Conservation (phyloP, 2,888 invertebrate genomes). For the Eupithecia inturbata region DNA sequence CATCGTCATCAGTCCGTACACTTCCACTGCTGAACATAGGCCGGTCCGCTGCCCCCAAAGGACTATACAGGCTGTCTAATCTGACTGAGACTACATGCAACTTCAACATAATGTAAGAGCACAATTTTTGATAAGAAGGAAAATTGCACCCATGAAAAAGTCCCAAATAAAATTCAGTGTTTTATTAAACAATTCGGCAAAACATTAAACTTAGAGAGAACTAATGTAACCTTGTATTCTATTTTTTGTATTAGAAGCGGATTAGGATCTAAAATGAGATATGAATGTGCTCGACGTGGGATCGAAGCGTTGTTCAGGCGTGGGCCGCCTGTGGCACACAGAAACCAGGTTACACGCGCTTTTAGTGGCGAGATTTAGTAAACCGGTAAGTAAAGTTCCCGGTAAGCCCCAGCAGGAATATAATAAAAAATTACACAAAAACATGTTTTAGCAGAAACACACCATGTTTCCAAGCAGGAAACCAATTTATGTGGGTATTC, state of each 20-base stretch:
- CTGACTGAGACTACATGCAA: too few species aligned
- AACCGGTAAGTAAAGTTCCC: not conserved
- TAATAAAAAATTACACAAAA: not conserved
- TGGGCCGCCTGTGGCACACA: not conserved
- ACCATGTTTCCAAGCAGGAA: not conserved
- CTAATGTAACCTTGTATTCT: not conserved
- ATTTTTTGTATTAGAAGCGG: not conserved
- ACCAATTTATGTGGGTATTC: not conserved
- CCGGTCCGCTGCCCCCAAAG: too few species aligned
- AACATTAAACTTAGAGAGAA: not conserved
- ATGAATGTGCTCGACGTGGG: conserved; percentile 14
- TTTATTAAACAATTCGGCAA: not conserved
- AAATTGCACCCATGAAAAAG: too few species aligned
- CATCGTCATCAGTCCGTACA: too few species aligned
- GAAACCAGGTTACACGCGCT: not conserved
- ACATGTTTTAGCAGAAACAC: not conserved
- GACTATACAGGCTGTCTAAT: too few species aligned
- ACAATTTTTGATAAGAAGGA: too few species aligned
- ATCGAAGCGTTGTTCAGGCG: not conserved
- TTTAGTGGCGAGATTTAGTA: not conserved
- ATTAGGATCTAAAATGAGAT: conserved; percentile 19
- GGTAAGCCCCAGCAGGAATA: not conserved
- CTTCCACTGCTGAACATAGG: too few species aligned
- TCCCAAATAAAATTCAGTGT: too few species aligned
- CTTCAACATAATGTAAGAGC: too few species aligned